These are phyloP conservation scores for Mellilla xanthometata DNA, from an alignment of 2,888 invertebrate species.

Conservation along the genomic window DNA sequence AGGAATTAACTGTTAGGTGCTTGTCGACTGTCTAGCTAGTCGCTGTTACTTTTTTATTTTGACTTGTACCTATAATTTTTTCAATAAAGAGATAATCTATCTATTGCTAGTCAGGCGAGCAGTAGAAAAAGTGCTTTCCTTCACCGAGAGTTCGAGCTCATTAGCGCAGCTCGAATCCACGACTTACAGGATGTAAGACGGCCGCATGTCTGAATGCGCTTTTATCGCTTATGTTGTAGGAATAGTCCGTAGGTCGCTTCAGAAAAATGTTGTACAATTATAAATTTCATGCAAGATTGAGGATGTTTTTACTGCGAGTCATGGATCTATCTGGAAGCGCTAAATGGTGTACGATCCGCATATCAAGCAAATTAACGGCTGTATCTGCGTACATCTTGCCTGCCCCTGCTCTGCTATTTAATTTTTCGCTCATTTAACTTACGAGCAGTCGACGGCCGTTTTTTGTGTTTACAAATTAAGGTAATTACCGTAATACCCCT, in stretches of 20 bases:
- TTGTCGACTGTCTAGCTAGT: no score
- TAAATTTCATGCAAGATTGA: slow-evolving; percentile 50
- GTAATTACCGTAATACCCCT: slow-evolving; percentile 75
- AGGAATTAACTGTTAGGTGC: no score
- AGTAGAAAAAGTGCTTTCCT: no score
- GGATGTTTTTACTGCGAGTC: slow-evolving; percentile 43
- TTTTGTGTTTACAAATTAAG: slow-evolving; percentile 79
- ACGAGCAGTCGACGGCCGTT: slow-evolving; percentile 55
- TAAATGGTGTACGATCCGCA: slow-evolving; percentile 51
- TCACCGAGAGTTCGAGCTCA: no score
- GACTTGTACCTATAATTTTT: no score
- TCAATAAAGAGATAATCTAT: no score
- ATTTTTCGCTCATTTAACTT: slow-evolving; percentile 57
- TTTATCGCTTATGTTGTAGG: slow-evolving; percentile 9
- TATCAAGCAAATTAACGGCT: slow-evolving; percentile 35
- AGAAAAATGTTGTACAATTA: slow-evolving; percentile 46
- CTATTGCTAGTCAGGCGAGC: no score
- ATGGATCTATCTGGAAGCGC: slow-evolving; percentile 34
- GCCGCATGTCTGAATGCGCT: no score
- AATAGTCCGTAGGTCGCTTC: slow-evolving; percentile 30
- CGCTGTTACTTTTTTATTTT: no score
- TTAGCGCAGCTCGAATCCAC: no score
- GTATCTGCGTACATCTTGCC: slow-evolving; percentile 24
- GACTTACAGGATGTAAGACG: no score
- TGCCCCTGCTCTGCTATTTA: slow-evolving; percentile 45